Evolutionary conservation across 37 sponge, comb jelly and placozoan species (phyloP).

Genomic region (Hexactinellida sp.): DNA sequence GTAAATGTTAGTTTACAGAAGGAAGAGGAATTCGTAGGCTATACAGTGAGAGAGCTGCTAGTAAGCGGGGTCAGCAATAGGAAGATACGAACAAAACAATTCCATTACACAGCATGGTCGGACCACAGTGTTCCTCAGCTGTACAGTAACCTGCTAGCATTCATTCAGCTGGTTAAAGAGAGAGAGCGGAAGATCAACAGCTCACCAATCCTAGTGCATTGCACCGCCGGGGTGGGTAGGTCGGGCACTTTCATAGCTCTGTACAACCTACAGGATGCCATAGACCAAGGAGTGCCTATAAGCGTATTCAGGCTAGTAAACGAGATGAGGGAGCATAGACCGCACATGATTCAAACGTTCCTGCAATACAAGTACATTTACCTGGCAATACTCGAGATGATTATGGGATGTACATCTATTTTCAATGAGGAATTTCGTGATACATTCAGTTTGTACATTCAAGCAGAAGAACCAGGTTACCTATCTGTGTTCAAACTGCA

Average conservation of each 20-base stretch:
- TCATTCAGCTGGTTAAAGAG: background rate
- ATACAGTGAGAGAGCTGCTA: background rate
- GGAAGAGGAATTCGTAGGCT: background rate
- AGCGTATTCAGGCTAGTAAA: background rate
- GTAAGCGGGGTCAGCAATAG: background rate
- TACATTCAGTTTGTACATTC: background rate
- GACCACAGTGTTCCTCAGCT: background rate
- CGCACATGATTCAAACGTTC: conserved; percentile 8
- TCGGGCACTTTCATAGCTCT: background rate
- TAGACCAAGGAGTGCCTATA: background rate
- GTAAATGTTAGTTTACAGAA: background rate
- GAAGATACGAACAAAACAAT: background rate
- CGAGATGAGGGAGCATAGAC: conserved; percentile 4
- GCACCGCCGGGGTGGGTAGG: background rate
- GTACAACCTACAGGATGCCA: background rate
- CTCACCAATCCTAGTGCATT: background rate
- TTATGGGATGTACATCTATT: background rate
- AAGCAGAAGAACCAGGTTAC: conserved; percentile 9
- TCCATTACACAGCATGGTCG: conserved; percentile 2
- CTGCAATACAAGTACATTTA: background rate
- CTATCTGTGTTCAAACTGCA: background rate
- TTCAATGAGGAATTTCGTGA: background rate
- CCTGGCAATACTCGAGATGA: background rate
- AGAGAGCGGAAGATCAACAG: background rate
- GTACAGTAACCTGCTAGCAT: background rate